Base-by-base conservation (phyloP, 2,797 vertebrate genomes). In the Scarus forsteni region DNA sequence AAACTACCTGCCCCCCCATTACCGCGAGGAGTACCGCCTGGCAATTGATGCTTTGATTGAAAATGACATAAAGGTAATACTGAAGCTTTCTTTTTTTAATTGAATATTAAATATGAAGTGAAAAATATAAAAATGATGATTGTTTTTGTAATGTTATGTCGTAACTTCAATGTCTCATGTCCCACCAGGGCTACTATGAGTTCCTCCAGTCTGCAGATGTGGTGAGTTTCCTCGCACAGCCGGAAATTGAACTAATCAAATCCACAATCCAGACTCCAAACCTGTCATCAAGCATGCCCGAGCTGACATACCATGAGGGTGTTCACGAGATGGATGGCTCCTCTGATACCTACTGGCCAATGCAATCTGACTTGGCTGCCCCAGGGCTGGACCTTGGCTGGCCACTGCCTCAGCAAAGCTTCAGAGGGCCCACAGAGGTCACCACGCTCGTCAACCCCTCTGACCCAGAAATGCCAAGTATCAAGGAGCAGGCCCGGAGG, bases 281-380 rank as follows among this genome's bases (percentile, higher is more conserved):
- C 36, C 90, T 90, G 14, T 43, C 66, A 46, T 70, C 90, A 0
- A 74, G 65, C 52, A 0, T 89, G 52, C 92, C 81, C 5, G 97
- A 98, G 77, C 78, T 94, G 52, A 81, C 79, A 0, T 95, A 93
- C 67, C 75, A 83, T 0, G 91, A 95, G 0, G 71, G 77, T 66
- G 56, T 27, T 10, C 38, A 68, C 0, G 92, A 93, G 3, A 78
- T 60, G 0, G 97, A 98, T 0, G 96, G 96, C 45, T 99, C 98
- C 34, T 99, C 98, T 0, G 98, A 98, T 77, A 99, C 98, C 35
- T 99, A 99, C 86, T 99, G 98, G 98, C 98, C 98, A 0, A 38
- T 98, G 90, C 96, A 99, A 91, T 99, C 98, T 0, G 98, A 99
- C 80, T 86, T 96, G 5, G 96, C 96, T 0, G 96, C 97, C 5